phyloP scores from a whole-genome alignment of 2,113 vertebrate species.

The Saguinus imperator region DNA sequence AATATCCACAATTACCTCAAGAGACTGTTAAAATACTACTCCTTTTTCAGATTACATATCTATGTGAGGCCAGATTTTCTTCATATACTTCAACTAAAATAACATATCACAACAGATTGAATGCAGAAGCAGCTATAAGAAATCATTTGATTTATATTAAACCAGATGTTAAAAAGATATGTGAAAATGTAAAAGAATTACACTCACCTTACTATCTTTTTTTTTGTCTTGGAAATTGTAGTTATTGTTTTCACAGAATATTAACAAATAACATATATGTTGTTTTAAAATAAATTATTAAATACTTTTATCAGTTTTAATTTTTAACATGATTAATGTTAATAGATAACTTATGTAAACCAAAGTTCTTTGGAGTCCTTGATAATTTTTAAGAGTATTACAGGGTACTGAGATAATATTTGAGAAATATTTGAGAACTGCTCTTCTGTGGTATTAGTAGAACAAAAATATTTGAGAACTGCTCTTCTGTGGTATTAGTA shows the following conservation, averaged over 20 bases:
- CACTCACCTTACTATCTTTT: background rate
- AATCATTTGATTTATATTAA: background rate
- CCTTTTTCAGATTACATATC: background rate
- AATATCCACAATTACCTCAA: background rate
- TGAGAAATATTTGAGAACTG: background rate
- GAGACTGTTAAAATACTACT: background rate
- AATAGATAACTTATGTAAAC: background rate
- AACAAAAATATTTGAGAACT: background rate
- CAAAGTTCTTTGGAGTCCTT: background rate
- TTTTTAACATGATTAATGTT: background rate
- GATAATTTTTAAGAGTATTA: background rate
- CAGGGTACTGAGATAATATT: background rate
- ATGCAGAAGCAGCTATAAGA: background rate
- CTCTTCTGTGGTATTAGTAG: background rate
- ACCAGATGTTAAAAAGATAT: slow-evolving; percentile 20
- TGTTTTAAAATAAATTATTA: slow-evolving; percentile 40
- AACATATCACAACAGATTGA: background rate
- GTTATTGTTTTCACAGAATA: background rate
- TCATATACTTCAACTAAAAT: background rate
- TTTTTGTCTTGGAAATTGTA: background rate
- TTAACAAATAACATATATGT: background rate
- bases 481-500: background rate
- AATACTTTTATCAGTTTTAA: background rate
- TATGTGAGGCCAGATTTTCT: background rate
- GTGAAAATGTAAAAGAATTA: slow-evolving; percentile 20